Evolutionary conservation across 2,113 vertebrate genomes (phyloP).

Genomic region (Aleadryas rufinucha): DNA sequence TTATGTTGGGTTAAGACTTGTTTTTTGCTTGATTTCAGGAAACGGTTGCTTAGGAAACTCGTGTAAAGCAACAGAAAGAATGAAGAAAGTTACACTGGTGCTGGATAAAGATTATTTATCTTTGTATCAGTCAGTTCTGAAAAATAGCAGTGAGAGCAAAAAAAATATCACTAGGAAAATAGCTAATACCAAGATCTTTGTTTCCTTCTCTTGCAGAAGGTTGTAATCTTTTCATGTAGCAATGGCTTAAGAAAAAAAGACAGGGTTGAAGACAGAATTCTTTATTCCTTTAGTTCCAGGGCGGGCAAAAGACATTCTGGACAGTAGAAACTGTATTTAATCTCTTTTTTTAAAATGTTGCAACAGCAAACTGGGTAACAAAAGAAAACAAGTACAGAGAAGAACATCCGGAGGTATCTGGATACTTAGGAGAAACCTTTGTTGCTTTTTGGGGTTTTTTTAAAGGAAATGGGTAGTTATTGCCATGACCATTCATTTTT

Average conservation of each 20-base stretch:
- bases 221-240: background rate
- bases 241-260: background rate
- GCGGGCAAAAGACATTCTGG: background rate
- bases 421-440: background rate
- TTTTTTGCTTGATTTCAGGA: background rate
- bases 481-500: background rate
- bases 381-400: background rate
- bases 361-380: background rate
- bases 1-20: background rate
- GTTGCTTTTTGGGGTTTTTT: background rate
- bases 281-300: background rate
- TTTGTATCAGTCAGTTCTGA: background rate
- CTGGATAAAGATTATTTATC: background rate
- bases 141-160: background rate
- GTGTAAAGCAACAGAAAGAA: background rate
- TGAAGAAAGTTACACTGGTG: background rate
- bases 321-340: background rate
- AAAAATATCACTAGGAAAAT: background rate
- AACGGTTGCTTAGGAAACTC: background rate
- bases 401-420: rapidly evolving
- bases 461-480: background rate
- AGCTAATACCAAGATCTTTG: background rate
- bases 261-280: background rate
- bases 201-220: background rate
- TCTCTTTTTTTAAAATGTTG: background rate